Conservation (phyloP, 2,888 invertebrate genomes). For the Perithous albicinctus region DNA sequence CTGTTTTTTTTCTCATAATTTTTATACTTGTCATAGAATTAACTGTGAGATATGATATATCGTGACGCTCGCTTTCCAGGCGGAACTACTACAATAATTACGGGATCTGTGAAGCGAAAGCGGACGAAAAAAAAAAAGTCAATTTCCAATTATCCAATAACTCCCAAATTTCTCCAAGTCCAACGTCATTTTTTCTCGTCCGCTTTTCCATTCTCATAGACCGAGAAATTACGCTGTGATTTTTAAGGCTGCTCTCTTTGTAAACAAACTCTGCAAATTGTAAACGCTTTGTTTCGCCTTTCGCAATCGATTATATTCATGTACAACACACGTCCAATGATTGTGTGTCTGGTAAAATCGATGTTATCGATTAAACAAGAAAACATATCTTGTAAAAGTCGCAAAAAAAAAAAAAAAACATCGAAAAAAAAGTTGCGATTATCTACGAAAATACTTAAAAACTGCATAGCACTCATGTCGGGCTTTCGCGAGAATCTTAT, state of each 20-base stretch:
- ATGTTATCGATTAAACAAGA: slow-evolving; percentile 12
- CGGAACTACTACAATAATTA: slow-evolving; percentile 46
- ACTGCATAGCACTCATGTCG: slow-evolving; percentile 62
- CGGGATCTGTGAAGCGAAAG: slow-evolving; percentile 7
- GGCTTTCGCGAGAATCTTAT: slow-evolving; percentile 45
- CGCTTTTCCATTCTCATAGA: background rate
- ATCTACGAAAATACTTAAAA: slow-evolving; percentile 56
- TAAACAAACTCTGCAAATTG: background rate
- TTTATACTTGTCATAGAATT: slow-evolving; percentile 13
- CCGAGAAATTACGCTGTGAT: slow-evolving; percentile 14
- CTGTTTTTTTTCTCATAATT: background rate
- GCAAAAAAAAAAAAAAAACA: slow-evolving; percentile 14
- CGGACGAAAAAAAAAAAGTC: slow-evolving; percentile 2
- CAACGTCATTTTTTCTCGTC: background rate
- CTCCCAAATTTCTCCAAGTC: background rate
- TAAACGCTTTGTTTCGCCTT: slow-evolving; percentile 5
- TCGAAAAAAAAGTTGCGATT: slow-evolving; percentile 4
- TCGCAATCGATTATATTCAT: slow-evolving; percentile 18
- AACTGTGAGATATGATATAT: slow-evolving; percentile 27
- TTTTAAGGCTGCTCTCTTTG: background rate
- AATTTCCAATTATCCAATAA: background rate
- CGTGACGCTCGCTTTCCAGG: slow-evolving; percentile 65
- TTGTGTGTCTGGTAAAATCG: slow-evolving; percentile 26
- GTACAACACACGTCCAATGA: slow-evolving; percentile 22
- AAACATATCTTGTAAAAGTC: background rate